These are phyloP conservation scores for Prunella fulvescens DNA, from an alignment of 2,113 vertebrate genomes.

Conservation along the genomic window DNA sequence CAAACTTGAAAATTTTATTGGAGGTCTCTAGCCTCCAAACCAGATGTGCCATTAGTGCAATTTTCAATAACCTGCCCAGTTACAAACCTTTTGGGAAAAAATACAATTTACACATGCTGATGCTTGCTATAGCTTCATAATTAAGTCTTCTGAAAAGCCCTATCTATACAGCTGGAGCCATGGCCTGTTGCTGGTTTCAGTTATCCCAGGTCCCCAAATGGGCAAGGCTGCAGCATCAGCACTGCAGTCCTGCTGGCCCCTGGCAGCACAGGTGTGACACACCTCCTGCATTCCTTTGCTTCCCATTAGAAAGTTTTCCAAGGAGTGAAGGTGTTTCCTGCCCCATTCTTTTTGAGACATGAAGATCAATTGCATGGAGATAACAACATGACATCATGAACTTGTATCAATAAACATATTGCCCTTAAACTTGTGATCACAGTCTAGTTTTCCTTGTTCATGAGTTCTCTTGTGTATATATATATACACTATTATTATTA, in stretches of 20 bases:
- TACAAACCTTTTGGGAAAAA: background rate
- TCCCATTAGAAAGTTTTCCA: background rate
- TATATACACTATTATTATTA: background rate
- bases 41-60: background rate
- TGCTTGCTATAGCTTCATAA: background rate
- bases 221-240: background rate
- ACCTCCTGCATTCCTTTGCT: accelerated
- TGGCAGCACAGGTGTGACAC: background rate
- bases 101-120: background rate
- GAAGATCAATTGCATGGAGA: background rate
- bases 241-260: background rate
- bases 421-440: background rate
- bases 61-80: background rate
- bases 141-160: background rate
- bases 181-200: background rate
- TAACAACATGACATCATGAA: background rate
- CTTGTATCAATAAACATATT: background rate
- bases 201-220: accelerated
- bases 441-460: background rate
- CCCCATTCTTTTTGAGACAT: background rate
- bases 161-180: background rate
- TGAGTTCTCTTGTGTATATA: background rate
- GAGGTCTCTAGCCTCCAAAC: background rate
- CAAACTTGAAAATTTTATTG: background rate
- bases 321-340: background rate